Percentiles rank a stretch among this genome's conserved stretches.
phyloP scores from a whole-genome alignment of 1,140 invertebrate genomes.

The Orussus abietinus region DNA sequence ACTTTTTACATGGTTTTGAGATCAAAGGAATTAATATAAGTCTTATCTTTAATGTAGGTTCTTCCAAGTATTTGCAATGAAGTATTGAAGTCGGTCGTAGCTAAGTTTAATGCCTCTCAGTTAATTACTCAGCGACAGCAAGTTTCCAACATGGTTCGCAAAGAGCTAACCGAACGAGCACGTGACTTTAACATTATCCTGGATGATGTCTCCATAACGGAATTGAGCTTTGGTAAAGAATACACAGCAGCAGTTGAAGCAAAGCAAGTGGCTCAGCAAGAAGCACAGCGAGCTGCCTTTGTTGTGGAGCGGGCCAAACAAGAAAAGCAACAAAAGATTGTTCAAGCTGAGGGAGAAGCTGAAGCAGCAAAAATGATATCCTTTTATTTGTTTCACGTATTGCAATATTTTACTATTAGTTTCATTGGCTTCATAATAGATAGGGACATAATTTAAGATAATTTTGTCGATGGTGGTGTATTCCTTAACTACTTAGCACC shows the following conservation, averaged over 20 bases:
- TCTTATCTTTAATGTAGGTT: constrained; percentile 41
- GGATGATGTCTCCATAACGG: constrained; percentile 99
- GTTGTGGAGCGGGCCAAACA: constrained; percentile 97
- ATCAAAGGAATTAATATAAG: constrained; percentile 10
- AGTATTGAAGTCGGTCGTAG: constrained; percentile 97
- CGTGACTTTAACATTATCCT: constrained; percentile 98
- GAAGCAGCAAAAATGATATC: constrained; percentile 96
- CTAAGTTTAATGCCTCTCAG: constrained; percentile 99
- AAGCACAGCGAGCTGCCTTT: constrained; percentile 97
- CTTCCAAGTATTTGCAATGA: constrained; percentile 99
- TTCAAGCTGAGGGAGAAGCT: constrained; percentile 99
- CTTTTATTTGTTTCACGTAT: constrained; percentile 55
- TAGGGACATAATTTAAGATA: no score
- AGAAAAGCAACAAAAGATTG: constrained; percentile 98
- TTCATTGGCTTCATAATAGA: neutral
- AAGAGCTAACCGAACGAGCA: constrained; percentile 93
- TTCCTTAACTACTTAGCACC: constrained; percentile 71
- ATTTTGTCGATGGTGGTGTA: constrained; percentile 31
- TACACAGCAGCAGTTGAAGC: constrained; percentile 99
- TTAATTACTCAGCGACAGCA: constrained; percentile 97
- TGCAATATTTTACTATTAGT: constrained; percentile 4
- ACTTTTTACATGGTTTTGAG: no score
- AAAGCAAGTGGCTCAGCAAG: constrained; percentile 99
- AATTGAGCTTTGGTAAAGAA: constrained; percentile 97
- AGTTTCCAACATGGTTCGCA: constrained; percentile 89